Percentiles rank a stretch among this genome's conserved stretches.
These are phyloP conservation scores for Gallinago paraguaiae DNA, from an alignment of 2,113 vertebrate species.

Conservation along the genomic window DNA sequence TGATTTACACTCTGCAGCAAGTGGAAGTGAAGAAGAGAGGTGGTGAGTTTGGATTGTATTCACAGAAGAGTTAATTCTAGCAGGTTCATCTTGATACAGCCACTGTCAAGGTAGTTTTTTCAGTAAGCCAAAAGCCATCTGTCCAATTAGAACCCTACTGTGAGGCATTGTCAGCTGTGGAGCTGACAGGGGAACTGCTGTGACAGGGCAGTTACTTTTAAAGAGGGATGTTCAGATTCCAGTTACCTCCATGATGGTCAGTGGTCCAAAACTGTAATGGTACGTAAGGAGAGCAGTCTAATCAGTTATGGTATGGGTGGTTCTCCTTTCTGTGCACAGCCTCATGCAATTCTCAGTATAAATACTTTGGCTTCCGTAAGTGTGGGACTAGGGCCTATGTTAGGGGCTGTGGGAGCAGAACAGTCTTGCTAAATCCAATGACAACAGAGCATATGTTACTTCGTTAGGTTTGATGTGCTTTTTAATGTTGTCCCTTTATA, in stretches of 20 bases:
- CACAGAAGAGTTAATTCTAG: not conserved
- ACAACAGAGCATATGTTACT: no score
- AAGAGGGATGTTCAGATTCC: not conserved
- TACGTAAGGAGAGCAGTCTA: not conserved
- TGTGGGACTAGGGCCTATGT: not conserved
- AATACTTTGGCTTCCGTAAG: not conserved
- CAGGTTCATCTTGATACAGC: not conserved
- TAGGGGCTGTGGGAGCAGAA: not conserved
- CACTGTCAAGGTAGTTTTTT: not conserved
- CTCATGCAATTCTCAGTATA: not conserved
- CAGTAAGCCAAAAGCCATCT: not conserved
- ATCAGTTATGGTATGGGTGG: not conserved
- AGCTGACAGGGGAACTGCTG: not conserved
- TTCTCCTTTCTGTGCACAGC: not conserved
- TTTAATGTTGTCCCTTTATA: not conserved
- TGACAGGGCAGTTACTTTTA: not conserved
- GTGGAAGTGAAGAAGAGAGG: constrained; percentile 3
- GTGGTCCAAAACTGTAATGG: not conserved
- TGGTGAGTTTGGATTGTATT: constrained; percentile 52
- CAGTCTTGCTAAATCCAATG: no score
- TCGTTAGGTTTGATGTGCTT: not conserved
- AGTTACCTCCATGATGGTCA: not conserved
- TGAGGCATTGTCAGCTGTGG: not conserved
- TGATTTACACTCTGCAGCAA: constrained; percentile 51
- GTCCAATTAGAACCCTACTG: not conserved